Evolutionary conservation across 2,797 vertebrate genomes (phyloP), one percentile per base, ranked within the genome.

Genomic region (Spatula versicolor): DNA sequence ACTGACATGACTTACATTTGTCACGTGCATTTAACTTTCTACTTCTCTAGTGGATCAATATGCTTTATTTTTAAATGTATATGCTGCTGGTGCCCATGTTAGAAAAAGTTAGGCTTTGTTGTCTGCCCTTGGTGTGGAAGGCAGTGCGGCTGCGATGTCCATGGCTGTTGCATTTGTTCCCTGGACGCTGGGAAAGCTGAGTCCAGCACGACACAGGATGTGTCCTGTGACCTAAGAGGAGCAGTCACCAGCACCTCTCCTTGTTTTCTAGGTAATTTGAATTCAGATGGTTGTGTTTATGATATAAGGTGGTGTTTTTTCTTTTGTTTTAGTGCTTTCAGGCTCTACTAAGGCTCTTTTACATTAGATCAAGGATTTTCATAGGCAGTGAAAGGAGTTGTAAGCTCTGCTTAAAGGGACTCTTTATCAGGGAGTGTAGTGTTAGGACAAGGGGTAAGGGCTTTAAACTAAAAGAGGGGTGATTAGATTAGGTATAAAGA

Each of bases 371-470:
- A 23, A 20, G 37, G 41, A 31, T 59, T 84, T 95, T 59, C 25
- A 6, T 7, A 3, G 16, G 9, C 23, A 60, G 8, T 35, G 14
- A 56, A 71, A 56, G n/a, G 28, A 56, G 25, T 82, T 73, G 11
- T 2, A 4, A 7, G 6, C 4, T 19, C 1, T 12, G 0, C 54
- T 78, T 82, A 4, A 25, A 50, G 48, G 48, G 23, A 25, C 13
- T 8, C 48, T 25, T 48, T 48, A 25, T 50, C 23, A 25, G 48
- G 22, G 22, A 50, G 4, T 50, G 48, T 50, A 50, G 48, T 50
- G 48, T 25, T 50, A 25, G 48, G 48, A 25, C 23, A 50, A 25
- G 48, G 48, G 48, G 23, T 48, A 50, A 50, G 48, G 23, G 48
- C 48, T 50, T 50, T 50, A 14, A 50, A 50, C 48, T 50, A 3